Evolutionary conservation across 2,797 vertebrate species (phyloP), one percentile per base, ranked within the genome.

Genomic region (Zenarchopterus dispar): DNA sequence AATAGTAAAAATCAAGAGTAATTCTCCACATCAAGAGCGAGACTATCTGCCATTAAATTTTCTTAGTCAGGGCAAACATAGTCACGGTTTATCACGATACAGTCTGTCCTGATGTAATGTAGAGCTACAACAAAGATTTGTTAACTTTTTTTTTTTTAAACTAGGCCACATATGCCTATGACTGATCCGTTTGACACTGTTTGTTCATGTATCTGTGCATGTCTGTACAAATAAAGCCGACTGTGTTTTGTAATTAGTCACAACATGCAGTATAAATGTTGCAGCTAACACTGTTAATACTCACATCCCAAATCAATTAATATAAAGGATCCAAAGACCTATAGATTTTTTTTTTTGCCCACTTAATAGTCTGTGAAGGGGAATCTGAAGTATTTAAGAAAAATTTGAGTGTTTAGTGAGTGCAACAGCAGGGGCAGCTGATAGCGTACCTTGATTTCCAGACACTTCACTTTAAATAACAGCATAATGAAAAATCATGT

Each of bases 281-380:
- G 79, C 66, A 84, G 92, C 93, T 90, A 94, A 88, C 80, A 81
- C 78, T 77, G 82, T 90, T 91, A 90, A 91, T 91, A 92, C 90
- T 84, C 87, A 92, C 90, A 91, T 81, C 77, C 73, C 63, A 90
- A 90, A 78, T 88, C 78, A 91, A 89, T 92, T 90, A 86, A 90
- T 82, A 89, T 81, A 81, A 88, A 89, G 66, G 84, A 81, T 70
- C 55, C 54, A 46, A 84, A 74, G 70, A 78, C 72, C 74, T 61
- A 85, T 48, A 65, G 70, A 60, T 78, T 83, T 70, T 70, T 36
- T 9, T 79, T 78, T 80, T n/a, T n/a, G n/a, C n/a, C n/a, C 60
- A 67, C 62, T 70, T 78, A 76, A 86, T 84, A 77, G 80, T 72
- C 62, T 75, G 73, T 9, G 44, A 68, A 61, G 55, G 54, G 56